Base-by-base conservation (phyloP, 1,140 invertebrate genomes). In the Odontomachus brunneus region DNA sequence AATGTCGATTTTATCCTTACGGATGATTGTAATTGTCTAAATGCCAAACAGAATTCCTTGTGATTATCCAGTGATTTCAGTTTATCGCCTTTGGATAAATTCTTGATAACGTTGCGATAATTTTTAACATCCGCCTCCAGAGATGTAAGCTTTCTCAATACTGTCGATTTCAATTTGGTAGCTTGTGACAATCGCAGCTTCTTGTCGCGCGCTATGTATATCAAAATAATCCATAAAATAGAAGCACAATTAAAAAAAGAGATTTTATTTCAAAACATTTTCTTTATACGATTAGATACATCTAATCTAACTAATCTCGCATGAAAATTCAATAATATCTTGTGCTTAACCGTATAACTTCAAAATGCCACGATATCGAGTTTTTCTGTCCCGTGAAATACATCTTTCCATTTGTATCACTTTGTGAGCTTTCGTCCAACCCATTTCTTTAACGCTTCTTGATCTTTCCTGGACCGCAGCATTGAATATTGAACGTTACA, bases 301-400 rank as follows among this genome's bases (percentile, higher is more conserved):
- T 1, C 4, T n/a, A 53, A 53, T 53, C 17, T 0, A n/a, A 4
- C 24, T 55, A 11, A n/a, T 14, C n/a, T n/a, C n/a, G 44, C 0
- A 0, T 11, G 38, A 22, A 14, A 49, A 5, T 15, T 17, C 22
- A 33, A n/a, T 33, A 44, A 33, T 63, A 1, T n/a, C n/a, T n/a
- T n/a, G n/a, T n/a, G n/a, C 86, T 92, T 94, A 92, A 96, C 96
- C 95, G 78, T 96, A 94, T 66, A 96, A 92, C 88, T 95, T 96
- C 2, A 96, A 94, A 26, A 96, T 91, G 57, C 95, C 95, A 24
- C 95, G 94, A 85, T 96, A 96, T 87, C 96, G 95, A 59, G 93
- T 94, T 51, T 96, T 94, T 93, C 96, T 96, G 82, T 96, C 95
- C 84, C 94, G 94, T 2, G 95, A 95, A 1, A 95, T 94, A 96